Evolutionary conservation across 1,140 invertebrate genomes (phyloP).

Genomic region (Magallana gigas): DNA sequence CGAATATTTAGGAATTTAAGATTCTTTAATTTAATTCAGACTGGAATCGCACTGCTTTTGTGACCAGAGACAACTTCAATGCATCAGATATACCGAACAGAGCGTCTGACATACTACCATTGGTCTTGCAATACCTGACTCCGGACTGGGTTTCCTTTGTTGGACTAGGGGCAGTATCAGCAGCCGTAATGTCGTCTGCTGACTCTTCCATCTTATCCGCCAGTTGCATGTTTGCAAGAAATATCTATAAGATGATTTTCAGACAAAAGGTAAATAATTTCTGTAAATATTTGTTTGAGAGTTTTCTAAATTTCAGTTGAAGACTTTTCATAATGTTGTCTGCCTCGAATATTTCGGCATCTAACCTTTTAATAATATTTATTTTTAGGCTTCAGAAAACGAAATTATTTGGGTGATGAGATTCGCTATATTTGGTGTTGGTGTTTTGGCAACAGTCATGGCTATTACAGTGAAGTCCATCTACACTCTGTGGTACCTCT

Average conservation of each 20-base stretch:
- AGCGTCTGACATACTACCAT: constrained; percentile 85
- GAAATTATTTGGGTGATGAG: constrained; percentile 99
- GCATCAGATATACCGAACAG: constrained; percentile 79
- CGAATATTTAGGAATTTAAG: not conserved
- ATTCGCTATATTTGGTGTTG: constrained; percentile 93
- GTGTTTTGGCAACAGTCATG: constrained; percentile 94
- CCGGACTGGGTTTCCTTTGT: constrained; percentile 96
- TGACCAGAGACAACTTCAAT: constrained; percentile 71
- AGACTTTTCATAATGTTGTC: no score
- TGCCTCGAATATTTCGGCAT: no score
- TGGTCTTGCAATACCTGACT: constrained; percentile 97
- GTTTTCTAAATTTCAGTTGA: no score
- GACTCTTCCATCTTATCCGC: constrained; percentile 98
- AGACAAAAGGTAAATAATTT: constrained; percentile 87
- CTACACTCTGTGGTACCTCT: constrained; percentile 96
- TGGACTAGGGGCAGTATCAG: constrained; percentile 96
- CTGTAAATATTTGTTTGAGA: no score
- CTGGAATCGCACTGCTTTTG: constrained; percentile 94
- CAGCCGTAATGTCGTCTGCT: constrained; percentile 98
- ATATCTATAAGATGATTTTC: constrained; percentile 98
- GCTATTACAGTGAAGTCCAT: constrained; percentile 97
- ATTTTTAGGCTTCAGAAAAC: constrained; percentile 78
- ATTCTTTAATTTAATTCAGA: constrained; percentile 81
- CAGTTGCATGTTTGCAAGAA: constrained; percentile 99
- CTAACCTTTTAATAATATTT: no score